Base-by-base conservation (phyloP, 1,140 invertebrate genomes). In the Trachymyrmex cornetzi region DNA sequence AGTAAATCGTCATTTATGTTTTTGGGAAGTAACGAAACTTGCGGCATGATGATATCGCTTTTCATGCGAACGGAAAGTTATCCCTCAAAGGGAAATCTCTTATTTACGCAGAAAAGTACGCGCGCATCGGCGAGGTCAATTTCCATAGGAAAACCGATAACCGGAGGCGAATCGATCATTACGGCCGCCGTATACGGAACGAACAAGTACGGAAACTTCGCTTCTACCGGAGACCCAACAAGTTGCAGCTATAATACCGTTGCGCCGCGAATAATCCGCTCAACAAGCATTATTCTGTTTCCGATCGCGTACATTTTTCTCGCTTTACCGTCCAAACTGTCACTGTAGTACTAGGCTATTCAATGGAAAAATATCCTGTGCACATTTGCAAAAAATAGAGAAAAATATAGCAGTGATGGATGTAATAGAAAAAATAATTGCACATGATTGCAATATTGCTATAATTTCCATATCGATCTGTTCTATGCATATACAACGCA, bases 51-150 rank as follows among this genome's bases (percentile, higher is more conserved):
- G 64, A 80, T 81, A 71, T 59, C 61, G 59, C 48, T 55, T 74
- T 72, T 84, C 85, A 74, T 61, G 75, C 30, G 55, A 72, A 53
- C 27, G 53, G 14, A 84, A 87, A 87, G 85, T 82, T 87, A 87
- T 55, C 44, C 57, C n/a, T 82, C 85, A 82, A 82, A 82, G 77
- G 34, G 30, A 64, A 82, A 87, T 72, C 85, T 64, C 6, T 22
- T 34, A 48, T 72, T 74, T 85, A 77, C 50, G 59, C 71, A 59
- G 72, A 66, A 85, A 61, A 81, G 72, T 55, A 50, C 66, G 22
- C 16, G 34, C 71, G 64, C 34, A 81, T 69, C 64, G 72, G 61
- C 71, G 48, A 2, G 75, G 61, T 61, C 50, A 85, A 85, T 85
- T 77, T 85, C 34, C 61, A 66, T 24, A 48, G 82, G 48, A 66